Evolutionary conservation across 37 sponge, comb jelly and placozoan species (phyloP).

Genomic region (Lycopodina hypogea): DNA sequence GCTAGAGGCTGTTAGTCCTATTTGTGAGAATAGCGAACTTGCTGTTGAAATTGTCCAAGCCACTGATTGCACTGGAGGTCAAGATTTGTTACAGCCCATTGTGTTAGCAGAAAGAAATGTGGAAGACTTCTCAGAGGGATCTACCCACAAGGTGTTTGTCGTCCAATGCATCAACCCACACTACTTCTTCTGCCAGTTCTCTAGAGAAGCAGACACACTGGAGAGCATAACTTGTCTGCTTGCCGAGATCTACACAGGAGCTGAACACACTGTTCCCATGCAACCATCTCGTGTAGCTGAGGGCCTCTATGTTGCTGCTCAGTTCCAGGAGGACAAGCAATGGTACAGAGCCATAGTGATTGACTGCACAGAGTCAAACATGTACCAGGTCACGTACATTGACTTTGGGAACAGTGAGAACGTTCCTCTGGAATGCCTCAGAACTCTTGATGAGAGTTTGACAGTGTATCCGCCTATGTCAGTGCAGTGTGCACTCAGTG

Average conservation of each 20-base stretch:
- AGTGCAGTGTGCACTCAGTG: constrained; percentile 55
- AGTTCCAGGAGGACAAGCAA: constrained; percentile 47
- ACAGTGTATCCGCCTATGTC: constrained; percentile 30
- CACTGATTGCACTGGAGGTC: not conserved
- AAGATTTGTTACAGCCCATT: not conserved
- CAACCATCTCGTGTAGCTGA: not conserved
- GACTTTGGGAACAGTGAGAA: constrained; percentile 78
- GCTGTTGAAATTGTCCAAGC: constrained; percentile 3
- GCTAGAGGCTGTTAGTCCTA: not conserved
- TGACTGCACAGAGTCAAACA: not conserved
- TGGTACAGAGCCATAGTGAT: constrained; percentile 57
- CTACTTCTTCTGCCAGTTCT: constrained; percentile 42
- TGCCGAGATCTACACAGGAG: not conserved
- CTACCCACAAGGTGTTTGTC: constrained; percentile 21
- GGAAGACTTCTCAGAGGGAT: not conserved
- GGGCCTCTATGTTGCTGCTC: constrained; percentile 42
- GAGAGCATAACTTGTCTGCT: constrained; percentile 17
- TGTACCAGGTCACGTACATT: constrained; percentile 50
- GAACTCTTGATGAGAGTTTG: constrained; percentile 8
- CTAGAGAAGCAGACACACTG: not conserved
- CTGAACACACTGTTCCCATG: not conserved
- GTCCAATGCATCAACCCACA: constrained; percentile 12
- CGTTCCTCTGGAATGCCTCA: constrained; percentile 22
- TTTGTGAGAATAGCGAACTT: not conserved
- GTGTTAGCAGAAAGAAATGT: constrained; percentile 2